Evolutionary conservation across 2,797 vertebrate species (phyloP), one percentile per base, ranked within the genome.

Genomic region (Melanotaenia boesemani): DNA sequence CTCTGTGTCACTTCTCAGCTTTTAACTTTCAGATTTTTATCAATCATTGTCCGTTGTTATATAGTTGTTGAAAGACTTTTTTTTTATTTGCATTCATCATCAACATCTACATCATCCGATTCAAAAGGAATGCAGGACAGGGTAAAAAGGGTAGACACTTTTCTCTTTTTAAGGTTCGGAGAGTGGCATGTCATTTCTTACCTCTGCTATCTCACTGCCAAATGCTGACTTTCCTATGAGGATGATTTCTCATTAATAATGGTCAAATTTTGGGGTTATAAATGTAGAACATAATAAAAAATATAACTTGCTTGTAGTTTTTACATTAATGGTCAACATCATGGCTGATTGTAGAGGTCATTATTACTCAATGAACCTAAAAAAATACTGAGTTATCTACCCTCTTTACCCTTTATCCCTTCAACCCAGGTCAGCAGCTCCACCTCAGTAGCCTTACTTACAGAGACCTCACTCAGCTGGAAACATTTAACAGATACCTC

Each of bases 371-470:
- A 66, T 18, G 68, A 82, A 80, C 63, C 78, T 50, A 67, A 72
- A 60, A 72, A 60, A 59, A 24, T 5, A n/a, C 37, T 0, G 36
- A 80, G 12, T 58, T 30, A 72, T 67, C 80, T 64, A 66, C 24
- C 54, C 41, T 58, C 24, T 54, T 63, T 28, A 16, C 44, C 69
- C 69, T 52, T 62, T 37, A 68, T 66, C 69, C 60, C 68, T 54
- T 82, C 77, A 79, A 83, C 67, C 87, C 90, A 92, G 89, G 91
- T 89, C 88, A 83, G 86, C 90, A 90, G 84, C 85, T 90, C 91
- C 91, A 92, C 91, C 92, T 93, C 92, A 88, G 89, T 89, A 90
- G 92, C 93, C 93, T 93, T 94, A 92, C 81, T 75, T 78, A 84
- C 76, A 86, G 84, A 82, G 88, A 92, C 91, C 87, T 88, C 88